Evolutionary conservation across 1,140 invertebrate genomes (phyloP).

Genomic region (Rhysida immarginata): DNA sequence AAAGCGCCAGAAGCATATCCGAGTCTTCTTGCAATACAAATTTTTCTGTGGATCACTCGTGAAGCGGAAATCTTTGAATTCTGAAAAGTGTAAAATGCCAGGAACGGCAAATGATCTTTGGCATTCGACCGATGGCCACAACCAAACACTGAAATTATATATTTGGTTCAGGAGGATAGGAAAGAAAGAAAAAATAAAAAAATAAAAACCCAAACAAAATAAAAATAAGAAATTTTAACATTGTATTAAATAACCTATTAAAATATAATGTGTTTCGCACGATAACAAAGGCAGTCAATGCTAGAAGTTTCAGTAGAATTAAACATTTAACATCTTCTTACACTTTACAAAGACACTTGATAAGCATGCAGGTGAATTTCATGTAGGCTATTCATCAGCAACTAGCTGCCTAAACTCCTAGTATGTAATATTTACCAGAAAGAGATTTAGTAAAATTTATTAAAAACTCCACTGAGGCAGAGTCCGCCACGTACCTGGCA

Average conservation of each 20-base stretch:
- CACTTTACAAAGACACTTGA: background rate
- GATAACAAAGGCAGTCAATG: background rate
- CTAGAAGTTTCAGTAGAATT: background rate
- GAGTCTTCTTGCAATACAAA: background rate
- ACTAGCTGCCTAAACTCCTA: background rate
- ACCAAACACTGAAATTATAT: background rate
- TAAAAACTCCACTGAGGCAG: background rate
- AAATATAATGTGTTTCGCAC: background rate
- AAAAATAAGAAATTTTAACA: background rate
- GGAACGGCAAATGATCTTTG: no score
- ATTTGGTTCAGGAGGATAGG: background rate
- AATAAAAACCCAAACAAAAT: conserved; percentile 7
- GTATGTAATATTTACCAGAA: background rate
- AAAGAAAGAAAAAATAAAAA: conserved; percentile 7
- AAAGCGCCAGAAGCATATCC: background rate
- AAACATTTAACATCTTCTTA: background rate
- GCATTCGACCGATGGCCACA: background rate
- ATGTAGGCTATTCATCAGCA: background rate
- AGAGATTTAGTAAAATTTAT: background rate
- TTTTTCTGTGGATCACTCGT: background rate
- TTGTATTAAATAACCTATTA: background rate
- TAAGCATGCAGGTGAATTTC: background rate
- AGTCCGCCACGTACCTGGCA: background rate
- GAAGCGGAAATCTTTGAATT: background rate
- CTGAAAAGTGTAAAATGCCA: background rate